Base-by-base conservation (phyloP, 2,888 invertebrate species). In the Lithophane leautieri region DNA sequence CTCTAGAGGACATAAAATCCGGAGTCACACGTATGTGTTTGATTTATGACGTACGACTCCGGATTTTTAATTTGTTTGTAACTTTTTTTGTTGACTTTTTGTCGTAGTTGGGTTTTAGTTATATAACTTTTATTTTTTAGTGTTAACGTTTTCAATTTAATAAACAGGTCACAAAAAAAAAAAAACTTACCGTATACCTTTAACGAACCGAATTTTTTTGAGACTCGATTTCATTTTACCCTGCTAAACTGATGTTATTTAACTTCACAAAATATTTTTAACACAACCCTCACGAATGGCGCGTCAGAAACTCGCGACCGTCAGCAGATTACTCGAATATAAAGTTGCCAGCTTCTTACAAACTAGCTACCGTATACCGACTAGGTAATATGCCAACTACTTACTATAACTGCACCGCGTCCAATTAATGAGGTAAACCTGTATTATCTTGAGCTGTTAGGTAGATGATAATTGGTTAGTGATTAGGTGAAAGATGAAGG, bases 371-470 rank as follows among this genome's bases (percentile, higher is more conserved):
- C 8, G 28, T 73, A n/a, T 47, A 50, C 68, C 47, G 68, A 58
- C 67, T 77, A 60, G 42, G 40, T 70, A 70, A 67, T 56, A 47
- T 65, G 60, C 34, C 50, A 61, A 42, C 25, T 75, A 76, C 60
- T 50, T 63, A 71, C 34, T 11, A 50, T 67, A 11, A n/a, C 25
- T 28, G 25, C 34, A 61, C 56, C 72, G 81, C 68, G 81, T 70
- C 11, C 67, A 81, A 82, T 84, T 81, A 82, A 73, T 65, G 50
- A 44, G 67, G 47, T 73, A 67, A 63, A 72, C 70, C 63, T 66
- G 62, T 70, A 60, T 68, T 63, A 61, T 70, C 60, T 61, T 34
- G 34, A 44, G 16, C 44, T 56, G 14, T 22, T 66, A 25, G 50
- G 4, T 44, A 56, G 14, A 68, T 42, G 34, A 40, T 76, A 50